These are phyloP conservation scores for Pogonomyrmex barbatus DNA, from an alignment of 1,140 invertebrate species.

Conservation along the genomic window DNA sequence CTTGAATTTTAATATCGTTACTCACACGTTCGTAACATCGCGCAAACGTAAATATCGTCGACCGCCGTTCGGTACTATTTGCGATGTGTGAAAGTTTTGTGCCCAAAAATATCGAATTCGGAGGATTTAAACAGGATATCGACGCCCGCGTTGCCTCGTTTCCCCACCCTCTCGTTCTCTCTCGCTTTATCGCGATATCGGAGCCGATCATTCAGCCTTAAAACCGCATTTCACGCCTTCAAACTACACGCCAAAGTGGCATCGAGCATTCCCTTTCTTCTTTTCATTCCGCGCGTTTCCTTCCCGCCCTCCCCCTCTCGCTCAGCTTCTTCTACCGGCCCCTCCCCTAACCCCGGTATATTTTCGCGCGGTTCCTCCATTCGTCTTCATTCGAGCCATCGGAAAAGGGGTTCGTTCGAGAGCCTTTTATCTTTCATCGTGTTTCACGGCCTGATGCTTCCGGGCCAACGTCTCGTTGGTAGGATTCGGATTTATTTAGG, in stretches of 20 bases:
- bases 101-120: constrained; percentile 44
- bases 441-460: constrained; percentile 67
- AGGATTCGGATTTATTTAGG: constrained; percentile 65
- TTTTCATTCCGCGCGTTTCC: constrained; percentile 34
- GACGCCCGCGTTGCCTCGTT: constrained; percentile 16
- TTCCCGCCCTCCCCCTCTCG: not conserved
- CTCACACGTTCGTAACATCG: not conserved
- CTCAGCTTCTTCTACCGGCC: not conserved
- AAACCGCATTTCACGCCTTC: constrained; percentile 53
- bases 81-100: constrained; percentile 16
- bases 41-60: constrained; percentile 18
- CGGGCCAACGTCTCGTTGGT: constrained; percentile 56
- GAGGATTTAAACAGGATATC: constrained; percentile 50
- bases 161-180: not conserved
- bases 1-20: constrained; percentile 29
- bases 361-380: constrained; percentile 75
- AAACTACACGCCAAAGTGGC: constrained; percentile 62
- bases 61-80: not conserved
- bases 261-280: constrained; percentile 63
- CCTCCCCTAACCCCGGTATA: constrained; percentile 40
- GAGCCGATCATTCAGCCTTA: constrained; percentile 61
- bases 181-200: constrained; percentile 53
- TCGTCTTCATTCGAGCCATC: constrained; percentile 76
- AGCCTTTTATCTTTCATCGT: constrained; percentile 75
- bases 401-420: constrained; percentile 65